Evolutionary conservation across 2,888 invertebrate genomes (phyloP), one percentile per base, ranked within the genome.

Genomic region (Lissonota sp.): DNA sequence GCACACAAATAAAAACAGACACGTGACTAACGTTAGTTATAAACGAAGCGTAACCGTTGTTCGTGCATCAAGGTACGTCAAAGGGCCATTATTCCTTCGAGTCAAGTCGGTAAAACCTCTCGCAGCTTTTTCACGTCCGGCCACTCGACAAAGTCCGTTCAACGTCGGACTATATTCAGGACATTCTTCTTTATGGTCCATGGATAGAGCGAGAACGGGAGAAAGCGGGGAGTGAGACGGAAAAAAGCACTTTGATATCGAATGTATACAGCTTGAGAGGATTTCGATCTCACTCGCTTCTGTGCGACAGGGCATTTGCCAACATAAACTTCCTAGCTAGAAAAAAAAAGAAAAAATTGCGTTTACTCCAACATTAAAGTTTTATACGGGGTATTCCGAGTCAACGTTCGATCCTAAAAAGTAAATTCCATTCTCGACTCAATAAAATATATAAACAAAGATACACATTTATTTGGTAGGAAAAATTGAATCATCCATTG

Each of bases 41-140:
- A 53, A 75, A 75, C 60, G 62, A 62, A 64, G 42, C 51, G 57
- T 37, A 37, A 55, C 66, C 63, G 67, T 79, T 67, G 69, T 69
- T 79, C 67, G 55, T 74, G 26, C 64, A 79, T 71, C 55, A 67
- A 71, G 75, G 74, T 79, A 70, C 66, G 57, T 79, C 70, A 66
- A 81, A 73, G 74, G 58, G 55, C 72, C 70, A 81, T 83, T 81
- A 83, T 81, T 79, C 62, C 66, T 58, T 53, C 60, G 53, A 70
- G 63, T 67, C 57, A 71, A 66, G 72, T 70, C 79, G 58, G 73
- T 79, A 71, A 79, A 73, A 62, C 40, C 49, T 69, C 62, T 69
- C 42, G 63, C 64, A 51, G 69, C 58, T 79, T 79, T 70, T 49
- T 39, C 42, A 55, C 42, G 46, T 72, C 14, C 63, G 12, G 62